Base-by-base conservation (phyloP, 2,888 invertebrate genomes). In the Ormyrus thymus region DNA sequence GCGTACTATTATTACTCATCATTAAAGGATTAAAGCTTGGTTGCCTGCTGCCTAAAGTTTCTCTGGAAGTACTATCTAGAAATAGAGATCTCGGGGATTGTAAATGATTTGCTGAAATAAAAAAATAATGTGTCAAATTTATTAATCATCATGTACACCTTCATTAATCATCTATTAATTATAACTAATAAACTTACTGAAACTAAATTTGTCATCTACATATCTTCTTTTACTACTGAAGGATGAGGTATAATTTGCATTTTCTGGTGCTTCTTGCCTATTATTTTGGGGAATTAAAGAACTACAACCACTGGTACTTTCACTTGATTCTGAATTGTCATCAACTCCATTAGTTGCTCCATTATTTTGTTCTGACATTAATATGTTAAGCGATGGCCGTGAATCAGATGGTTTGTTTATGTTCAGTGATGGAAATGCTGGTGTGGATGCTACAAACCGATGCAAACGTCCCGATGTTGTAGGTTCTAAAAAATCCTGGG, bases 271-370 rank as follows among this genome's bases (percentile, higher is more conserved):
- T 66, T 89, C 88, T 82, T 89, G 88, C 82, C 89, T 86, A 77
- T 88, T 90, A 43, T 86, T 88, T 84, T 91, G 91, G 6, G 91
- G 91, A 82, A 91, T 90, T 71, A 92, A 89, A n/a, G 92, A 92
- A 78, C 92, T 92, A 84, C 92, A 92, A 46, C 92, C 92, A 86
- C 92, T 92, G 11, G 92, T 92, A 70, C 92, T 92, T 84, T 92
- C 92, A 82, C 92, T 92, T 82, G 92, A 92, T 84, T 92, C 92
- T 29, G 92, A 92, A 85, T 92, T 91, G 82, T 92, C 91, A 83
- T 92, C 92, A 29, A 87, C 90, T 80, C 87, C 89, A 82, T 89
- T 88, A n/a, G 85, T 78, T 51, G 85, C 78, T 10, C 85, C 87
- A 79, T 86, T 87, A 80, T 87, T 87, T 79, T 85, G 82, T 15